A percentile compares a stretch with the other conserved stretches of the same genome.
Evolutionary conservation across 2,113 vertebrate genomes (phyloP).

Genomic region (Pogonocichla stellata): DNA sequence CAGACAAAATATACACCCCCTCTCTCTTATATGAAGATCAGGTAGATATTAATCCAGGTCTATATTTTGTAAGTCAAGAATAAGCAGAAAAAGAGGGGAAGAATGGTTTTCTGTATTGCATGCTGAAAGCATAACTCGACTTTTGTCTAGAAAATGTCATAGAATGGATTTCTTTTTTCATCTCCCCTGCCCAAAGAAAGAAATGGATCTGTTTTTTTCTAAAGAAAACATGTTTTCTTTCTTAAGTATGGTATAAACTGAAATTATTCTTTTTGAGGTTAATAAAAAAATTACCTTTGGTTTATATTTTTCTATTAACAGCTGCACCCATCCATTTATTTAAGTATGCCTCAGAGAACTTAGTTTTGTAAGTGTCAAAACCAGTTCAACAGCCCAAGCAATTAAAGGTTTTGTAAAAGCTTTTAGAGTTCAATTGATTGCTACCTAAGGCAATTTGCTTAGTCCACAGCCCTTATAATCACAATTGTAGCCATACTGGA

Average conservation of each 20-base stretch:
- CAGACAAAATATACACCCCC: background rate
- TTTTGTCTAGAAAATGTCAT: background rate
- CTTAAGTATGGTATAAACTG: background rate
- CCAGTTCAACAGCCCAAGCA: background rate
- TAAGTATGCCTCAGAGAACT: background rate
- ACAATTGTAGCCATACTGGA: background rate
- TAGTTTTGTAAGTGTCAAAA: background rate
- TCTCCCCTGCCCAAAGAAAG: background rate
- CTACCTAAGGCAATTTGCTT: background rate
- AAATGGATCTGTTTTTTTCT: background rate
- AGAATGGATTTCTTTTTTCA: background rate
- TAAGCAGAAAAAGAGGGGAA: background rate
- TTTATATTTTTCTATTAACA: background rate
- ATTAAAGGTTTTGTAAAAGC: background rate
- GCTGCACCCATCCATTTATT: background rate
- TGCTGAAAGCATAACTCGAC: background rate
- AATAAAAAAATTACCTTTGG: background rate
- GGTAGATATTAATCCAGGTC: background rate
- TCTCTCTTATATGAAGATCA: background rate
- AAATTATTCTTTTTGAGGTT: background rate
- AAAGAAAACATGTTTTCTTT: background rate
- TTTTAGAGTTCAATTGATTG: background rate
- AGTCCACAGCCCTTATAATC: background rate
- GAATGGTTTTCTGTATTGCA: background rate
- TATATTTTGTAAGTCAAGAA: background rate